phyloP scores from a whole-genome alignment of 2,797 vertebrate species.

The Schizopygopsis malacanthus region DNA sequence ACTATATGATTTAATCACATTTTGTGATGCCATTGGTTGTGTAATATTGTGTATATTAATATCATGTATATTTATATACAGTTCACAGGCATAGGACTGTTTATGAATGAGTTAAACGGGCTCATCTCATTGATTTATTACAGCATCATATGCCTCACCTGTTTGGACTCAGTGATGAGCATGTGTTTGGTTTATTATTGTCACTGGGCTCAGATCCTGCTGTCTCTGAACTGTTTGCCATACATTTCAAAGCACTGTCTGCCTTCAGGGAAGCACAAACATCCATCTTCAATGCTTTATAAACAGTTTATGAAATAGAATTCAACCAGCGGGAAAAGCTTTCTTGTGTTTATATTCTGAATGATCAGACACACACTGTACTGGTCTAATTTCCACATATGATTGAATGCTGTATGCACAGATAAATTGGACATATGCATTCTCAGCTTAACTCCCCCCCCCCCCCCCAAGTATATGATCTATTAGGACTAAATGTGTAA shows the following conservation, averaged over 20 bases:
- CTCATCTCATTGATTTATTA: constrained; percentile 25
- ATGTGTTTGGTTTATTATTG: constrained; percentile 46
- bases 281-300: constrained; percentile 54
- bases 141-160: constrained; percentile 11
- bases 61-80: background rate
- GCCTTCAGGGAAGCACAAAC: constrained; percentile 59
- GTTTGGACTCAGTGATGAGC: background rate
- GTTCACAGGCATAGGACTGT: background rate
- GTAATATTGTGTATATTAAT: background rate
- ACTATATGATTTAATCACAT: background rate
- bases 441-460: background rate
- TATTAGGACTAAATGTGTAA: background rate
- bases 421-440: too few relatives aligned
- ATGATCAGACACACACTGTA: background rate
- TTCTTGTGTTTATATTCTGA: background rate
- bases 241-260: constrained; percentile 39
- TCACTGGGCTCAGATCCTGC: constrained; percentile 65
- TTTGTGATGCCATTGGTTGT: constrained; percentile 26
- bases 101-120: constrained; percentile 41
- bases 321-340: background rate
- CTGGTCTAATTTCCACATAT: background rate
- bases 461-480: too few relatives aligned
- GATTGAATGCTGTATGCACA: background rate
- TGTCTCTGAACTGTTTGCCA: constrained; percentile 53
- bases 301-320: background rate